A percentile compares a stretch with the other conserved stretches of the same genome.
These are phyloP conservation scores for Cyanocitta stelleri DNA, from an alignment of 2,113 vertebrate genomes.

Conservation along the genomic window DNA sequence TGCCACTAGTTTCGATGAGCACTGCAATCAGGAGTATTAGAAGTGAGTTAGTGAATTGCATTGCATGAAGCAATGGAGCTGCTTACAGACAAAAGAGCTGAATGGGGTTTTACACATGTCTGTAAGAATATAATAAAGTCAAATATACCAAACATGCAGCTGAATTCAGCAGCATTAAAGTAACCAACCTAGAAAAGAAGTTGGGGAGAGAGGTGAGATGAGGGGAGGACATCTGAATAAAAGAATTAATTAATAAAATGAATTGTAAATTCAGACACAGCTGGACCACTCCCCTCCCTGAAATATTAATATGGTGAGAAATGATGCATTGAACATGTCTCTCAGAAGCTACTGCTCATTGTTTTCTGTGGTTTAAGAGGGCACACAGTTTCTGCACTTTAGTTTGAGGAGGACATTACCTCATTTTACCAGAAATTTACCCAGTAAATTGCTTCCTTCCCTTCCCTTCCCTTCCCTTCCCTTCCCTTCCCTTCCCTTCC, in stretches of 20 bases:
- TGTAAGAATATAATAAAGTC: neutral
- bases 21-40: constrained; percentile 57
- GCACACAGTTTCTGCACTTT: neutral
- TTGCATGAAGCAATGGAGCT: constrained; percentile 3
- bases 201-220: neutral
- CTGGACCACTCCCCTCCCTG: neutral
- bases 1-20: constrained; percentile 50
- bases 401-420: neutral
- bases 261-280: neutral
- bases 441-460: neutral
- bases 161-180: neutral
- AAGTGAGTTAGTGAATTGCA: constrained; percentile 35
- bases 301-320: neutral
- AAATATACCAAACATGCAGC: neutral
- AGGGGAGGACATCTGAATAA: neutral
- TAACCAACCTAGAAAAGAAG: neutral
- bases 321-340: rapidly evolving
- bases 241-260: neutral
- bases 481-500: neutral
- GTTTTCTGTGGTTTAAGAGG: neutral
- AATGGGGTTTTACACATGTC: neutral
- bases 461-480: neutral
- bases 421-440: neutral
- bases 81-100: constrained; percentile 32
- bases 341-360: neutral